Percentiles rank a stretch among this genome's conserved stretches.
These are phyloP conservation scores for Dryadula phaetusa DNA, from an alignment of 2,888 invertebrate genomes.

Conservation along the genomic window DNA sequence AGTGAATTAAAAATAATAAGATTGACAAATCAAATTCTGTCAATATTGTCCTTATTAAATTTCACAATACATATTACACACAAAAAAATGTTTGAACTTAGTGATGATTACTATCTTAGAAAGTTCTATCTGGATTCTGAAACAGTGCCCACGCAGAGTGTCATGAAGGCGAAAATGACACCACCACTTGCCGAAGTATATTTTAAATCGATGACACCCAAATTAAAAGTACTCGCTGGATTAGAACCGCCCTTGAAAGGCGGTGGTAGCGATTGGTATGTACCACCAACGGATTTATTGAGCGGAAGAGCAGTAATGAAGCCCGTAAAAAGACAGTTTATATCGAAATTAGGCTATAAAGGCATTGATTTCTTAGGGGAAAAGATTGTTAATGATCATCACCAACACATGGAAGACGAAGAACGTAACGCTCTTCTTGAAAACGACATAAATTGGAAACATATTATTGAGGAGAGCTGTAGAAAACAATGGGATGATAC, in stretches of 20 bases:
- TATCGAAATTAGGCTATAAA: slow-evolving; percentile 59
- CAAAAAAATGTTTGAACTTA: slow-evolving; percentile 47
- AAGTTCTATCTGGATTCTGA: slow-evolving; percentile 65
- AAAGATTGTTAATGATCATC: slow-evolving; percentile 55
- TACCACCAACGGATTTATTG: slow-evolving; percentile 66
- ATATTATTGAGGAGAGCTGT: slow-evolving; percentile 51
- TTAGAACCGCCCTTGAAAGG: slow-evolving; percentile 71
- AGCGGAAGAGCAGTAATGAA: slow-evolving; percentile 63
- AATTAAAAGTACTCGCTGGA: slow-evolving; percentile 68
- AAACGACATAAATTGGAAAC: slow-evolving; percentile 63
- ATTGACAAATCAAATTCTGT: neutral
- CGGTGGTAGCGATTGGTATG: slow-evolving; percentile 70
- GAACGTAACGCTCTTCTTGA: slow-evolving; percentile 54
- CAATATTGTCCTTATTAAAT: neutral
- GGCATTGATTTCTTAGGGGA: slow-evolving; percentile 63
- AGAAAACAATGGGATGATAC: slow-evolving; percentile 54
- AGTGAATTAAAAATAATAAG: neutral
- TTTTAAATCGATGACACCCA: slow-evolving; percentile 70
- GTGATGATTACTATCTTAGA: slow-evolving; percentile 68
- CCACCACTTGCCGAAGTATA: slow-evolving; percentile 67
- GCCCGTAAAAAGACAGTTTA: slow-evolving; percentile 60
- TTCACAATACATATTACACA: neutral
- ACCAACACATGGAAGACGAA: slow-evolving; percentile 55
- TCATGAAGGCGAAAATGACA: slow-evolving; percentile 68
- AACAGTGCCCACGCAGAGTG: slow-evolving; percentile 71